These are phyloP conservation scores for Eurosta solidaginis DNA, from an alignment of 1,140 invertebrate species.

Conservation along the genomic window DNA sequence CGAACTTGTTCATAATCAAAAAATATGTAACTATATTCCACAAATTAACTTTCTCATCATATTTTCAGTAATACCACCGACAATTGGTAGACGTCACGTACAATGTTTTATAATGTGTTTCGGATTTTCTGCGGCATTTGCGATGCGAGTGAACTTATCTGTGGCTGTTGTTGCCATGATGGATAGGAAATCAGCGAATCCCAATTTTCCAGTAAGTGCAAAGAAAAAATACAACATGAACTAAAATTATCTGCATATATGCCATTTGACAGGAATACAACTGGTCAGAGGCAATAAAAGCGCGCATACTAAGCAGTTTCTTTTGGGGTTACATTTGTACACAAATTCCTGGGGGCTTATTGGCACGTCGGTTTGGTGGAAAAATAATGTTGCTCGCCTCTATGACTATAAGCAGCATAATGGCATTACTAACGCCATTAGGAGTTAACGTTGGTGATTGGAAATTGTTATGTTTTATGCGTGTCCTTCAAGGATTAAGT, in stretches of 20 bases:
- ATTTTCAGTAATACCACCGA: not conserved
- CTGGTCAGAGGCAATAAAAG: conserved; percentile 63
- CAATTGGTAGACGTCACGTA: conserved; percentile 67
- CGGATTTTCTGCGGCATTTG: conserved; percentile 67
- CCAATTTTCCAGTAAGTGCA: conserved; percentile 49
- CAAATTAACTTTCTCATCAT: too few relatives aligned
- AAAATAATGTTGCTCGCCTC: conserved; percentile 67
- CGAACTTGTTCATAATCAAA: too few relatives aligned
- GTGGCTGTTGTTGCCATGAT: conserved; percentile 65
- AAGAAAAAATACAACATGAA: not conserved
- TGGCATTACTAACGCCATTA: conserved; percentile 62
- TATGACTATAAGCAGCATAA: conserved; percentile 64
- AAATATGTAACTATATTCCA: not conserved
- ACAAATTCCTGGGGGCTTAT: conserved; percentile 49
- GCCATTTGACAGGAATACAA: conserved; percentile 43
- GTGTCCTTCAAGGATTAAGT: conserved; percentile 75
- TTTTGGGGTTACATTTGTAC: conserved; percentile 62
- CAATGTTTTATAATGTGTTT: conserved; percentile 70
- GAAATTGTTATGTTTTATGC: conserved; percentile 65
- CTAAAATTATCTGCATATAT: not conserved
- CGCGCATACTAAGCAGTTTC: conserved; percentile 67
- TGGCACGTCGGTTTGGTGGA: conserved; percentile 64
- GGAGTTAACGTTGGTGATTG: conserved; percentile 61
- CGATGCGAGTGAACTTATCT: conserved; percentile 69
- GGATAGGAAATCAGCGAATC: conserved; percentile 42